phyloP scores from a whole-genome alignment of 2,888 invertebrate species.

The Trichopoda pennipes region DNA sequence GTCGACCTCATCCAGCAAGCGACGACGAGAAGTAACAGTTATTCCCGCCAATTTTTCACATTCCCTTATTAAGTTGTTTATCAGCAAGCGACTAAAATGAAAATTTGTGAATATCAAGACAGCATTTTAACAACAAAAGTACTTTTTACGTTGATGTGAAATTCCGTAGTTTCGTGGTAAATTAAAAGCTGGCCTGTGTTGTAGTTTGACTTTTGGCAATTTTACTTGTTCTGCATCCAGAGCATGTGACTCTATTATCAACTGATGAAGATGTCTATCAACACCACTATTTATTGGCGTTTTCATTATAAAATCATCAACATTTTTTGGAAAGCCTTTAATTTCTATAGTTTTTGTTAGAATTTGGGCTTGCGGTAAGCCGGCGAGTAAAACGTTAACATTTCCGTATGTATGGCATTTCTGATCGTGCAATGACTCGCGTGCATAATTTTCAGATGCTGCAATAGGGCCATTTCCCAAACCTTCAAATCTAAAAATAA shows the following conservation, averaged over 20 bases:
- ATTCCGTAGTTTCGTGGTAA: conserved; percentile 89
- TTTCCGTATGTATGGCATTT: conserved; percentile 84
- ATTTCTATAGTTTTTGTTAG: conserved; percentile 88
- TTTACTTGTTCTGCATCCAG: conserved; percentile 91
- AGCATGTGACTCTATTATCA: conserved; percentile 85
- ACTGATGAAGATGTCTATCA: conserved; percentile 84
- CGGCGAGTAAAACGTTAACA: conserved; percentile 86
- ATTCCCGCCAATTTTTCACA: conserved; percentile 85
- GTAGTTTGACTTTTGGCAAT: conserved; percentile 87
- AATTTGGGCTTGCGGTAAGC: conserved; percentile 89
- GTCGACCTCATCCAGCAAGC: conserved; percentile 83
- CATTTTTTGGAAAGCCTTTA: conserved; percentile 84
- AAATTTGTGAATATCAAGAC: background rate
- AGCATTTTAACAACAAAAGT: conserved; percentile 62
- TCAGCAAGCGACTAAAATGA: conserved; percentile 83
- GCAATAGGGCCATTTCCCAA: conserved; percentile 69
- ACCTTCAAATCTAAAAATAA: conserved; percentile 44
- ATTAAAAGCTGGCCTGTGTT: conserved; percentile 86
- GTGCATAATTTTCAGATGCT: conserved; percentile 82
- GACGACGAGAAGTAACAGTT: conserved; percentile 83
- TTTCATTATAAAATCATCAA: conserved; percentile 82
- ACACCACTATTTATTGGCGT: conserved; percentile 82
- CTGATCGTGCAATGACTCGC: conserved; percentile 85
- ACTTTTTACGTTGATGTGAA: conserved; percentile 86
- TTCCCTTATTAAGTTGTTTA: conserved; percentile 85